Base-by-base conservation (phyloP, 2,113 vertebrate genomes). In the Eublepharis macularius region DNA sequence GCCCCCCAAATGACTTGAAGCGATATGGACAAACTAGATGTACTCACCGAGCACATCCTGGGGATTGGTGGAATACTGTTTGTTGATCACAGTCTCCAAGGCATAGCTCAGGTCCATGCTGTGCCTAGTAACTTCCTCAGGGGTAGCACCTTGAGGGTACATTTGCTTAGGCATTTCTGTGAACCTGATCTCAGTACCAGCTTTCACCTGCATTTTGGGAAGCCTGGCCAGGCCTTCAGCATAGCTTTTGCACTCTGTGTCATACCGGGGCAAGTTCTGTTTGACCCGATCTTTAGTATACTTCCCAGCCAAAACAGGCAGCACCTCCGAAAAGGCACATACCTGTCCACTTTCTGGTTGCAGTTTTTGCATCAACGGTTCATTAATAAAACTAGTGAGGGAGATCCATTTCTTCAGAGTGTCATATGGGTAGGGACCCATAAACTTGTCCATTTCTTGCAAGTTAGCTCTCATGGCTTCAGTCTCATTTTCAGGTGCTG, bases 91-190 rank as follows among this genome's bases (percentile, higher is more conserved):
- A 0, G 89, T 94, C 84, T 98, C 97, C 32, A 99, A 95, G 0
- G 97, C 96, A 1, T 98, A 99, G 94, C 97, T 99, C 47, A 97
- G 95, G 93, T 99, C 99, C 97, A 99, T 95, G 95, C 97, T 98
- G 89, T 97, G 98, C 93, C 97, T 95, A 3, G 98, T 99, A 77
- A 99, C 97, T 95, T 99, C 97, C 1, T 97, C 97, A 0, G 98
- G 98, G 0, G 96, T 98, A 1, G 98, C 98, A 0, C 98, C 98
- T 0, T 95, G 95, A 0, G 98, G 99, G 92, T 97, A 99, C 75
- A 92, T 96, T 95, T 97, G 97, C 63, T 94, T 85, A 4, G 98
- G 98, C 87, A 99, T 94, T 69, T 94, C 84, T 2, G 98, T 98
- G 94, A 99, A 99, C 29, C 98, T 95, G 87, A 99, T 93, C 92